Evolutionary conservation across 1,140 invertebrate species (phyloP).

Genomic region (Tenebrio molitor): DNA sequence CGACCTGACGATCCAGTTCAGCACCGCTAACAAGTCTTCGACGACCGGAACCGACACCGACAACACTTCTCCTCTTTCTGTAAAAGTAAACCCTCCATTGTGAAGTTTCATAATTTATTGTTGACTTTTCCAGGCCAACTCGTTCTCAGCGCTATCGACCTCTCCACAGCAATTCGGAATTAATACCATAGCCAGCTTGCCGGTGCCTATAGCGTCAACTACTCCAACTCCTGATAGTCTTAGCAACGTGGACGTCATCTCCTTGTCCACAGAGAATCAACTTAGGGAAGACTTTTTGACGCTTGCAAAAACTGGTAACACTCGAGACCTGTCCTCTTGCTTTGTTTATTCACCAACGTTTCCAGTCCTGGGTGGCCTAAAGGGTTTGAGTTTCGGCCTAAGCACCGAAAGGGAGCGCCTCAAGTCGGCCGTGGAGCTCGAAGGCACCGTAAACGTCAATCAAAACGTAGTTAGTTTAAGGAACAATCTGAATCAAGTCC

Average conservation of each 20-base stretch:
- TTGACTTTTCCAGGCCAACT: conserved; percentile 54
- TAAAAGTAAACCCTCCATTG: conserved; percentile 56
- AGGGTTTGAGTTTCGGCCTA: conserved; percentile 69
- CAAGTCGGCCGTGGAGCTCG: conserved; percentile 69
- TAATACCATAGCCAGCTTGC: conserved; percentile 49
- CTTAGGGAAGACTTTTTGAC: conserved; percentile 77
- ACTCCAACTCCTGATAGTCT: conserved; percentile 58
- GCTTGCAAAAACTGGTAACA: conserved; percentile 72
- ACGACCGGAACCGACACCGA: conserved; percentile 56
- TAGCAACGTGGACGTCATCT: conserved; percentile 61
- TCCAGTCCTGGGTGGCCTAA: conserved; percentile 72
- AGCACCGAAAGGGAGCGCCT: conserved; percentile 76
- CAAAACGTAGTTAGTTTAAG: conserved; percentile 69
- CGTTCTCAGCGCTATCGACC: conserved; percentile 52
- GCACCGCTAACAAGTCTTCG: conserved; percentile 50
- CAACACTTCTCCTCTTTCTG: conserved; percentile 65
- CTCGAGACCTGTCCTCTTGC: conserved; percentile 29
- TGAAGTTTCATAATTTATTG: not conserved
- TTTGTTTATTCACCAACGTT: conserved; percentile 39
- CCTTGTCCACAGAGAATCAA: conserved; percentile 72
- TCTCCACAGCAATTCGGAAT: conserved; percentile 51
- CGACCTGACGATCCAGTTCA: conserved; percentile 70
- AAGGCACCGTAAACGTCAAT: conserved; percentile 62
- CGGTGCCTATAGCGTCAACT: conserved; percentile 51
- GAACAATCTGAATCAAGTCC: conserved; percentile 73